Percentiles rank a stretch among this genome's conserved stretches.
Conservation (phyloP, 2,888 invertebrate genomes). For the Plagodis dolabraria region DNA sequence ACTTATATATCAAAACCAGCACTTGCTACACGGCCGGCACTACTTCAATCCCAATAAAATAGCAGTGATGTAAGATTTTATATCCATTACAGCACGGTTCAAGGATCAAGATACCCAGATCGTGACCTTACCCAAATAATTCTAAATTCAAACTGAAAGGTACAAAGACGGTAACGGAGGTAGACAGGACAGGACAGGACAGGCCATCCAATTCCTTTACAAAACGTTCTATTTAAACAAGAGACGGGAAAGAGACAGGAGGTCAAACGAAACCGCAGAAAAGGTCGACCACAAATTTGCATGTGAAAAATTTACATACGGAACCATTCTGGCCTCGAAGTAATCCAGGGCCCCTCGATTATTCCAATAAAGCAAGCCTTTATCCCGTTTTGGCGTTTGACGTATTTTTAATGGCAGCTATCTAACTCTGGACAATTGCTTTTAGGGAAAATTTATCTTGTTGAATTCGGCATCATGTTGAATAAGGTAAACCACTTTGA, state of each 20-base stretch:
- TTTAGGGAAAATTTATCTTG: too few species aligned
- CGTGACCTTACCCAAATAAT: background rate
- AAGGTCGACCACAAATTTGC: conserved; percentile 37
- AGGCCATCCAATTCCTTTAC: conserved; percentile 12
- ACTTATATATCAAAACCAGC: too few species aligned
- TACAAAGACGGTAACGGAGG: conserved; percentile 1
- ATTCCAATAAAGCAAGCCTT: conserved; percentile 38
- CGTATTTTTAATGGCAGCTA: background rate
- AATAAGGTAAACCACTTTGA: too few species aligned
- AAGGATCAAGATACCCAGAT: too few species aligned
- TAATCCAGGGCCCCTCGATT: conserved; percentile 37
- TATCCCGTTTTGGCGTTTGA: conserved; percentile 14
- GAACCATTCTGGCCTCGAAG: conserved; percentile 30
- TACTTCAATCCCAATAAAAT: too few species aligned
- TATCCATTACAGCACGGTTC: too few species aligned
- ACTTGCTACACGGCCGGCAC: too few species aligned
- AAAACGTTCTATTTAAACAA: conserved; percentile 29
- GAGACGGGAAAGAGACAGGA: conserved; percentile 28
- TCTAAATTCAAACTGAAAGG: background rate
- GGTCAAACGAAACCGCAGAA: conserved; percentile 36
- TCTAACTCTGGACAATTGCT: background rate
- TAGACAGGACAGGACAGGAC: background rate
- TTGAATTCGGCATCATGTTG: too few species aligned
- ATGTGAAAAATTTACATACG: conserved; percentile 39
- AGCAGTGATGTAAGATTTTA: too few species aligned